Evolutionary conservation across 2,113 vertebrate genomes (phyloP), one percentile per base, ranked within the genome.

Genomic region (Corvus moneduloides): DNA sequence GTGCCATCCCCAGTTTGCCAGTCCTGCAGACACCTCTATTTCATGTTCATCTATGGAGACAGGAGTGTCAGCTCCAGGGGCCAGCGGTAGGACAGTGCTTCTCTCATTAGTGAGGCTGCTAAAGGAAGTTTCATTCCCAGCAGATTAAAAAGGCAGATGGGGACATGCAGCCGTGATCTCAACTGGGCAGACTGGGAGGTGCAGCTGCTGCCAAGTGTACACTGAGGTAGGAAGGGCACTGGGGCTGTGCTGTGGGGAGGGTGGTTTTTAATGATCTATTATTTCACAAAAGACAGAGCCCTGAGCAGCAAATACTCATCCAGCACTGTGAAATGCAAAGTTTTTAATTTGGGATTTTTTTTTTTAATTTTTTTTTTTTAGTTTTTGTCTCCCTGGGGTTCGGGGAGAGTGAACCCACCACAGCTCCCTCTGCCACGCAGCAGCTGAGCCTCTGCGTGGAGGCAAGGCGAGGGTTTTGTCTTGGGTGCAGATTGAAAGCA

Each of bases 401-500:
- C 2, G 0, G 49, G 59, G 21, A 46, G 35, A 75, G 43, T 2
- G 44, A 76, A 44, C 41, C 89, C 75, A 22, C 30, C 0, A 2
- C 59, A 22, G 72, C 23, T 83, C 82, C 78, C 24, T 3, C 18
- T 79, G 88, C 84, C 77, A 66, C 48, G 46, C 69, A 80, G 89
- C 94, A 84, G 73, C 80, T 2, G 22, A 81, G 82, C 88, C 74
- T 81, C 85, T 35, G 61, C 20, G 0, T 0, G 1, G 59, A 58
- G 75, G 56, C 76, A 62, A 63, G 85, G 91, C 18, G 6, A 89
- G 81, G 73, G 85, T 61, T 97, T 96, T 91, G 90, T 94, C 89
- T 95, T 93, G 87, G 87, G 93, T 94, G 89, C 71, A 90, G 92
- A 69, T 66, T 89, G 94, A 97, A 97, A 97, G 92, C 91, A 77